Percentiles rank a stretch among this genome's conserved stretches.
phyloP scores from a whole-genome alignment of 2,797 vertebrate genomes.

The Myotis findleyi region DNA sequence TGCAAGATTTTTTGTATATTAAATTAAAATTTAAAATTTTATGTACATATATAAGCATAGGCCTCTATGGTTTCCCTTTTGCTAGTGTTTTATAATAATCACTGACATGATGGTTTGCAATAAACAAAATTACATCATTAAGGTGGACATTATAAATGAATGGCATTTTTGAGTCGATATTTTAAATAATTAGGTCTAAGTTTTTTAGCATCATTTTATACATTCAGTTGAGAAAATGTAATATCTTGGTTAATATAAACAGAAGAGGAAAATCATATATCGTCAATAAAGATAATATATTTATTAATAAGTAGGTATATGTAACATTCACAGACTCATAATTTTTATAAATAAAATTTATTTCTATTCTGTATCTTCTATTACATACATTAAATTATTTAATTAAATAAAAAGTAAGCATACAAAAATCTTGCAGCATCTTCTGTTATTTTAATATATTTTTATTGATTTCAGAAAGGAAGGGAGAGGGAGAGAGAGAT shows the following conservation, averaged over 20 bases:
- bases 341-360: not conserved
- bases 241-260: not conserved
- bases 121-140: not conserved
- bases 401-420: not conserved
- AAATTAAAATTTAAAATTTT: not conserved
- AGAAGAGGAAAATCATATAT: not conserved
- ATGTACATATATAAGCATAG: not conserved
- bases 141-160: not conserved
- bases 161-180: not conserved
- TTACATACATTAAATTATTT: not conserved
- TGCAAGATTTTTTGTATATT: not conserved
- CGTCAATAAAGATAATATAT: not conserved
- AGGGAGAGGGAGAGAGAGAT: no score
- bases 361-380: not conserved
- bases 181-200: not conserved
- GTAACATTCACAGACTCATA: not conserved
- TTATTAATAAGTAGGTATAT: not conserved
- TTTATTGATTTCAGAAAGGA: no score
- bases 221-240: not conserved
- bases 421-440: not conserved
- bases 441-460: not conserved
- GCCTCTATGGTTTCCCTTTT: not conserved
- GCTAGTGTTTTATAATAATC: not conserved
- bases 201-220: not conserved
- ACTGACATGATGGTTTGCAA: not conserved